Evolutionary conservation across 35 echinoderm and acorn worm species (phyloP).

Genomic region (Ptychodera flava): DNA sequence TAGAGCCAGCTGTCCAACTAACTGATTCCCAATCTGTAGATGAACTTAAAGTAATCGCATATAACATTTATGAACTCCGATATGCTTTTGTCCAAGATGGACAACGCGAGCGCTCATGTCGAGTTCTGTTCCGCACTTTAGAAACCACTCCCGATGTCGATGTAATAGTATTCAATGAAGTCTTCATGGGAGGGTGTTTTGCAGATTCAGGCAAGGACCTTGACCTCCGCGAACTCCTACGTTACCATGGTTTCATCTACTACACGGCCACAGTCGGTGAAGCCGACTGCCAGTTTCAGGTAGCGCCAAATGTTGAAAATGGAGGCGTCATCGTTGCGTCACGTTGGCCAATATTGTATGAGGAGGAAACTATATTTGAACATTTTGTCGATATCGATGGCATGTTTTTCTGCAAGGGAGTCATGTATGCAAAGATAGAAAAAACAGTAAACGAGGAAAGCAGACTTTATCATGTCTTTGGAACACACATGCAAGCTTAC

Average conservation of each 20-base stretch:
- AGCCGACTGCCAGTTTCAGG: slow-evolving; percentile 9
- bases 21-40: background rate
- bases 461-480: slow-evolving; percentile 50
- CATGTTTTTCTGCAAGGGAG: slow-evolving; percentile 40
- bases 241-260: slow-evolving; percentile 40
- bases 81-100: slow-evolving; percentile 8
- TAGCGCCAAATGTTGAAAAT: slow-evolving; percentile 25
- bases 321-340: slow-evolving; percentile 44
- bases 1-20: background rate
- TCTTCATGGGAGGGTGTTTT: slow-evolving; percentile 66
- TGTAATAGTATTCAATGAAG: slow-evolving; percentile 64
- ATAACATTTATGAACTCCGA: slow-evolving; percentile 33
- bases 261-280: slow-evolving; percentile 39
- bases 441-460: slow-evolving; percentile 32
- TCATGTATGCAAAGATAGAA: slow-evolving; percentile 37
- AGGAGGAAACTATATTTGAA: slow-evolving; percentile 16
- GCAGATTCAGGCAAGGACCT: slow-evolving; percentile 11
- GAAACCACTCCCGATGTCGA: slow-evolving; percentile 32
- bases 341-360: slow-evolving; percentile 35
- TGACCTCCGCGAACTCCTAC: slow-evolving; percentile 29
- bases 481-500: slow-evolving; percentile 64
- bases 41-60: slow-evolving; percentile 17
- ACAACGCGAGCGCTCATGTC: slow-evolving; percentile 51
- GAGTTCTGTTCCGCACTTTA: slow-evolving; percentile 13
- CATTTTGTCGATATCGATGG: background rate